Evolutionary conservation across 2,113 vertebrate species (phyloP).

Genomic region (Oryctolagus cuniculus): DNA sequence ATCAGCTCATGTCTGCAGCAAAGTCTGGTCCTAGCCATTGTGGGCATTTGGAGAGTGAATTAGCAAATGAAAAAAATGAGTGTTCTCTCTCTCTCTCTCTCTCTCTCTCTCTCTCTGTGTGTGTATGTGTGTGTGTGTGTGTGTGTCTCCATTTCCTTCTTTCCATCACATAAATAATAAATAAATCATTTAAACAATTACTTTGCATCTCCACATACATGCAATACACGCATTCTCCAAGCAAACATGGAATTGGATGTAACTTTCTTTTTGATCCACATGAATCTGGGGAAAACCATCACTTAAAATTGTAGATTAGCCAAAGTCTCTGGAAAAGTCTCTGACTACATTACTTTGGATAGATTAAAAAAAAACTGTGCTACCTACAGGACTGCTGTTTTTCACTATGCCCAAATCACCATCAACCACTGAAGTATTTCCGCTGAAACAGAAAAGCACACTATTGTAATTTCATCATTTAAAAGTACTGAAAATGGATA

Average conservation of each 20-base stretch:
- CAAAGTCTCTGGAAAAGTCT: background rate
- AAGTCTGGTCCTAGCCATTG: no score
- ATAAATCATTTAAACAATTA: background rate
- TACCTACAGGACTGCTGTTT: background rate
- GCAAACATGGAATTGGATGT: background rate
- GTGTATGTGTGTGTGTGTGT: no score
- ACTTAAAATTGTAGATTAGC: conserved; percentile 42
- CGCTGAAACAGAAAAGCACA: background rate
- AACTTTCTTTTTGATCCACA: background rate
- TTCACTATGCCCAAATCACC: background rate
- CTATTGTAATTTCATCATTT: conserved; percentile 44
- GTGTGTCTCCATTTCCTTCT: no score
- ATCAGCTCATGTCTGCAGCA: no score
- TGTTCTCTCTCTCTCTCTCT: no score
- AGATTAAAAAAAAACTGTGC: background rate
- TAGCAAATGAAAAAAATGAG: no score
- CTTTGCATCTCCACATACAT: no score
- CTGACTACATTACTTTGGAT: background rate
- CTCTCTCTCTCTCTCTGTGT: no score
- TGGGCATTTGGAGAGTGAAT: no score
- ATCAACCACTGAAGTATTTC: background rate
- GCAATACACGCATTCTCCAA: background rate
- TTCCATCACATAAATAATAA: no score
- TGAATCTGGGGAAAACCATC: background rate
- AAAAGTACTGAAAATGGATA: conserved; percentile 27